phyloP scores from a whole-genome alignment of 1,140 invertebrate genomes.

The Bacillus rossius region DNA sequence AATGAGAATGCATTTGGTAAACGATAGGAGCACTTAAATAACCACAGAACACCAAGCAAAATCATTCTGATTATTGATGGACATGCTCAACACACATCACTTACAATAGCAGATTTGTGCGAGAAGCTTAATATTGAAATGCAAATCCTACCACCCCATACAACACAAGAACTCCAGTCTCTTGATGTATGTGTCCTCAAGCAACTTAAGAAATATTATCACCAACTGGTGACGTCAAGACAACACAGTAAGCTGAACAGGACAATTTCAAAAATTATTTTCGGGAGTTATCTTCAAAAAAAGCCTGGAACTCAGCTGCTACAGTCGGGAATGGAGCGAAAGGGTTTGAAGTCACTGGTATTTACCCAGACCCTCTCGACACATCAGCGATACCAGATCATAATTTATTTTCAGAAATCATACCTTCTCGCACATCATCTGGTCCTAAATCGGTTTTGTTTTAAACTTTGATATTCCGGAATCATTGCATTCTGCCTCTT shows the following conservation, averaged over 20 bases:
- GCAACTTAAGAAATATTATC: slow-evolving; percentile 26
- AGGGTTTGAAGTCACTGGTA: slow-evolving; percentile 23
- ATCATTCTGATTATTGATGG: neutral
- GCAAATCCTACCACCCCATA: slow-evolving; percentile 37
- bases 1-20: neutral
- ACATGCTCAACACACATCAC: neutral
- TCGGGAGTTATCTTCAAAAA: slow-evolving; percentile 20
- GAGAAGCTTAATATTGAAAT: slow-evolving; percentile 28
- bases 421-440: no score
- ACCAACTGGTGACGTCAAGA: slow-evolving; percentile 9
- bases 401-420: no score
- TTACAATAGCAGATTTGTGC: neutral
- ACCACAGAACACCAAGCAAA: neutral
- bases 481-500: no score
- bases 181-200: slow-evolving; percentile 34
- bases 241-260: neutral
- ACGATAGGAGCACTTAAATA: neutral
- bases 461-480: no score
- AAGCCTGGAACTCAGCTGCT: slow-evolving; percentile 20
- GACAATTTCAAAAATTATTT: neutral
- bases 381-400: slow-evolving; percentile 17
- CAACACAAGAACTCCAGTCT: slow-evolving; percentile 36
- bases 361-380: slow-evolving; percentile 27
- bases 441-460: no score
- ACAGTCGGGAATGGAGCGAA: slow-evolving; percentile 20